A percentile compares a stretch with the other conserved stretches of the same genome.
Evolutionary conservation across 2,797 vertebrate species (phyloP).

Genomic region (Muscicapa striata): DNA sequence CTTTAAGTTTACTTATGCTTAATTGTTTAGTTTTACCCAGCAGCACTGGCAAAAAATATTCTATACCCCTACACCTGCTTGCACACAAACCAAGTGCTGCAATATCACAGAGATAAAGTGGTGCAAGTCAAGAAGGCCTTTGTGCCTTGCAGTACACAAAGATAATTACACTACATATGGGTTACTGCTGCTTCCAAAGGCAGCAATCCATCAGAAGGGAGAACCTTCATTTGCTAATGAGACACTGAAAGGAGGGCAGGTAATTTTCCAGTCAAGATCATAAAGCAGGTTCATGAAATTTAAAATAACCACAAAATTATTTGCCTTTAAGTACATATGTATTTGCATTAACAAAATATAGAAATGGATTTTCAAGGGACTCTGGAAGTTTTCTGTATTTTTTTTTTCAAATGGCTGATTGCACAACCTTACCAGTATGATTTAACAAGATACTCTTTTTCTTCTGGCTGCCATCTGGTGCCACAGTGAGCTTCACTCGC

Average conservation of each 20-base stretch:
- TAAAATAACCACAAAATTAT: neutral
- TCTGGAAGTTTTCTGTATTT: neutral
- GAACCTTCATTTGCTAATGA: neutral
- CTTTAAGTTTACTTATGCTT: neutral
- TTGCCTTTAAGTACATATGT: neutral
- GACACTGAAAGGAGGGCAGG: neutral
- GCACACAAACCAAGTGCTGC: neutral
- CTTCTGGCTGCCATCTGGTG: constrained; percentile 91
- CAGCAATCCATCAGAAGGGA: neutral
- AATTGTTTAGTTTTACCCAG: neutral
- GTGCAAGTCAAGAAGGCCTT: neutral
- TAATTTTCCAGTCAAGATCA: neutral
- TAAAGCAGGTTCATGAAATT: neutral
- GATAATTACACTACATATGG: neutral
- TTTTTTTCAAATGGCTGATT: neutral
- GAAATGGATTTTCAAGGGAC: neutral
- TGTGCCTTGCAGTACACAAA: neutral
- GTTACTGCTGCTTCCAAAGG: neutral
- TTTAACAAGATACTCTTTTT: constrained; percentile 86
- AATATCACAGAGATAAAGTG: neutral
- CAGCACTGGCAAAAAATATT: neutral
- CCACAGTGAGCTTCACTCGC: constrained; percentile 94
- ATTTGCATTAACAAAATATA: neutral
- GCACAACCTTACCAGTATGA: constrained; percentile 80
- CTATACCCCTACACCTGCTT: neutral